Base-by-base conservation (phyloP, 2,797 vertebrate genomes). In the Pseudotriccus pelzelni region DNA sequence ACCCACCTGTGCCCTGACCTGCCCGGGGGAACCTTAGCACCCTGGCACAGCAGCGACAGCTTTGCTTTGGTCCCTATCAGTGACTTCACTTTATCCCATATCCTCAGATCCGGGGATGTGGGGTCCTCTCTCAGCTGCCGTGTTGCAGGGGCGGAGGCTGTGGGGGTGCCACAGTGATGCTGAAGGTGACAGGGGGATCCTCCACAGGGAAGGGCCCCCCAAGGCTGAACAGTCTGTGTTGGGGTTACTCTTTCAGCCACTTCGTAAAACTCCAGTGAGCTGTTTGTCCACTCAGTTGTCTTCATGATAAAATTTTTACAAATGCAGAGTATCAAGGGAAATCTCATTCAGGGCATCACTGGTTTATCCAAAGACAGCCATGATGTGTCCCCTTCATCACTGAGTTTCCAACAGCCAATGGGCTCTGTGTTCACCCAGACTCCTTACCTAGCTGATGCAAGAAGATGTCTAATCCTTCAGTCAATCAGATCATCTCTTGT, bases 121-220 rank as follows among this genome's bases (percentile, higher is more conserved):
- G 12, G 4, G 1, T 59, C 16, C 43, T 47, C 13, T 15, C 4
- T 14, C 60, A 77, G 43, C 23, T 17, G n/a, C 9, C 17, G 46
- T 30, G 13, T 12, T 47, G 19, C 5, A 28, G n/a, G 36, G 16
- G 5, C 79, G 70, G 53, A 27, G 43, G 20, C 27, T 43, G 55
- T 4, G 10, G 22, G 34, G 11, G 5, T 44, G 56, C 17, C 1
- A 0, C 1, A 2, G 32, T 15, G 36, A 49, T 44, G 32, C 44
- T 49, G 49, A 44, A n/a, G 34, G 89, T 76, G 47, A 39, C 43
- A 66, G 53, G 18, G 22, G 58, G 32, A 49, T 49, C 28, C 6
- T 34, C 20, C 9, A 16, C 3, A 30, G 8, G 24, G 41, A 79
- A 43, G 8, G 19, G 1, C 6, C 30, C 28, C 8, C 34, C 7